These are phyloP conservation scores for Cinclus mexicanus DNA, from an alignment of 2,113 vertebrate species.

Conservation along the genomic window DNA sequence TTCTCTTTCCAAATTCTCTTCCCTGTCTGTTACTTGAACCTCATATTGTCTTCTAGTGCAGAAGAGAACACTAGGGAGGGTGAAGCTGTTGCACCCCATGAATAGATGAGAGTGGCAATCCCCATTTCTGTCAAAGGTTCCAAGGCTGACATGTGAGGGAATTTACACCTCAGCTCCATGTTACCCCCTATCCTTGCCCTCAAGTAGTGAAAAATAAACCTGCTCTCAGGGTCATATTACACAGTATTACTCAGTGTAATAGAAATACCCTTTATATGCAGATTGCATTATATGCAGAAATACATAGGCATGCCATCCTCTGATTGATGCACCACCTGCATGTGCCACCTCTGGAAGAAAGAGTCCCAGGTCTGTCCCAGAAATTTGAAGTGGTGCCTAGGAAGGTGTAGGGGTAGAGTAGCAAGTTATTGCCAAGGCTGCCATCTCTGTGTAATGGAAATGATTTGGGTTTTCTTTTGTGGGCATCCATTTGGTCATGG, in stretches of 20 bases:
- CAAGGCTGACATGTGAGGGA: neutral
- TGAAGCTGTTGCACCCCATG: neutral
- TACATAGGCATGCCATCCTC: neutral
- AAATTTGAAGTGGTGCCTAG: neutral
- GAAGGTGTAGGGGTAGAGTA: neutral
- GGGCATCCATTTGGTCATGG: neutral
- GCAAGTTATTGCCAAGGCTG: neutral
- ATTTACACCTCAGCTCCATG: neutral
- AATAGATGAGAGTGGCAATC: neutral
- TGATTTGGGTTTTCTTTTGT: neutral
- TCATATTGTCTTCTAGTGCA: neutral
- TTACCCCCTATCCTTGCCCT: rapidly evolving
- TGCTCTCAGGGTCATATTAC: neutral
- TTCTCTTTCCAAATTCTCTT: neutral
- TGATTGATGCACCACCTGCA: neutral
- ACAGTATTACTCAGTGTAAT: neutral
- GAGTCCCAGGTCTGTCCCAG: neutral
- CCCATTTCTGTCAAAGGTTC: neutral
- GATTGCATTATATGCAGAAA: neutral
- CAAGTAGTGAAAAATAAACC: neutral
- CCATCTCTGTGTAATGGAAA: neutral
- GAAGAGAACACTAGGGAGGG: rapidly evolving
- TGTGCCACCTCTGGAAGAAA: neutral
- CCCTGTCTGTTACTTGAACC: neutral
- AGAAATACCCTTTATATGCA: neutral